A percentile compares a stretch with the other conserved stretches of the same genome.
These are phyloP conservation scores for Rhizomys pruinosus DNA, from an alignment of 2,113 vertebrate genomes.

Conservation along the genomic window DNA sequence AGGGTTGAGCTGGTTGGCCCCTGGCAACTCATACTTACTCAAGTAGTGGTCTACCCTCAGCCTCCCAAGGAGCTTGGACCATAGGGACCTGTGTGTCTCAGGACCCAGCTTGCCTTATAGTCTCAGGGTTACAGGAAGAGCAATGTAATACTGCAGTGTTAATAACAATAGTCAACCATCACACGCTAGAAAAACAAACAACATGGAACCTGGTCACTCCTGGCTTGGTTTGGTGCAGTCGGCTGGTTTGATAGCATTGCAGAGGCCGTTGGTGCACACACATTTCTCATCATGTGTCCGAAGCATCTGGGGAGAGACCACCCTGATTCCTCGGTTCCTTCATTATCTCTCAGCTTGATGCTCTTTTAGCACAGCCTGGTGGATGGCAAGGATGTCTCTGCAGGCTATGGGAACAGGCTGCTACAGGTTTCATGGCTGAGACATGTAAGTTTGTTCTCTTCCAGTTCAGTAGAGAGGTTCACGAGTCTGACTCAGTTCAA, in stretches of 20 bases:
- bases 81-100: neutral
- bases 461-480: neutral
- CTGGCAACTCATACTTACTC: neutral
- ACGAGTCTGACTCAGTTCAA: neutral
- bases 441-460: neutral
- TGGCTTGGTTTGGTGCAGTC: neutral
- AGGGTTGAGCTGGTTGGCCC: neutral
- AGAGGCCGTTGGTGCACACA: rapidly evolving
- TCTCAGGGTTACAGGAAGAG: neutral
- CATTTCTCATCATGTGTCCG: rapidly evolving
- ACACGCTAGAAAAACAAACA: neutral
- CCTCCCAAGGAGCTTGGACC: neutral
- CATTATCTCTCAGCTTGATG: rapidly evolving
- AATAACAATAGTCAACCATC: neutral
- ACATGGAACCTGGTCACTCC: neutral
- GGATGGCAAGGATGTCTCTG: too few relatives aligned
- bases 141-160: neutral
- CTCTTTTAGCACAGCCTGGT: neutral
- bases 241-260: neutral
- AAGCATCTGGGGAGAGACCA: neutral
- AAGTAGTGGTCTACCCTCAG: neutral
- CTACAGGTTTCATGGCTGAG: neutral
- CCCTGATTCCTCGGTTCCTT: neutral
- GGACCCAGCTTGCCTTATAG: neutral
- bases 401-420: neutral